Evolutionary conservation across 2,888 invertebrate genomes (phyloP).

Genomic region (Agriopis leucophaearia): DNA sequence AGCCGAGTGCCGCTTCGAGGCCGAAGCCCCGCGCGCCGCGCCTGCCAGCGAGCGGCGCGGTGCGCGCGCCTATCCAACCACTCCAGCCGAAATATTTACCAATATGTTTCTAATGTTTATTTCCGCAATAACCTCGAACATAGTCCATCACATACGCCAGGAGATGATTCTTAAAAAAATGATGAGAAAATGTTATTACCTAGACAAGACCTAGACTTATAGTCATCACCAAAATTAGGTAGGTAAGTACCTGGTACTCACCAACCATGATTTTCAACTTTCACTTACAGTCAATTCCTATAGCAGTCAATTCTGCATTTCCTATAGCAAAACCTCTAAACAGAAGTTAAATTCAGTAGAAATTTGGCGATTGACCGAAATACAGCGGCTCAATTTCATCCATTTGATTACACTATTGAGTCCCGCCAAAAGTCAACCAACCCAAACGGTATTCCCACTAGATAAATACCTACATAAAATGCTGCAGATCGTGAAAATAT

Average conservation of each 20-base stretch:
- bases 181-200: neutral
- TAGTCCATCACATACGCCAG: neutral
- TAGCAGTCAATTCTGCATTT: neutral
- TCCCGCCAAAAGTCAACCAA: conserved; percentile 11
- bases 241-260: too few species aligned
- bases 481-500: too few species aligned
- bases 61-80: conserved; percentile 79
- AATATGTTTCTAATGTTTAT: conserved; percentile 56
- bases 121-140: conserved; percentile 26
- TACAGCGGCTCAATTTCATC: neutral
- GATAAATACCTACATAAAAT: neutral
- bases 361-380: conserved; percentile 3
- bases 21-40: conserved; percentile 70
- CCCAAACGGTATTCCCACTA: neutral
- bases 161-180: neutral
- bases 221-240: neutral
- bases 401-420: conserved; percentile 3
- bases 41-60: conserved; percentile 54
- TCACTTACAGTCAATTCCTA: neutral
- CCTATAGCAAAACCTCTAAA: neutral
- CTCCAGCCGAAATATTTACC: conserved; percentile 61
- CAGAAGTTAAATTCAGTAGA: neutral
- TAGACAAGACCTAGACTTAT: neutral
- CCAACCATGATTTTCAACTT: neutral
- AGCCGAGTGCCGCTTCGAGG: conserved; percentile 61